Base-by-base conservation (phyloP, 2,888 invertebrate species). In the Nephrocerus scutellatus region DNA sequence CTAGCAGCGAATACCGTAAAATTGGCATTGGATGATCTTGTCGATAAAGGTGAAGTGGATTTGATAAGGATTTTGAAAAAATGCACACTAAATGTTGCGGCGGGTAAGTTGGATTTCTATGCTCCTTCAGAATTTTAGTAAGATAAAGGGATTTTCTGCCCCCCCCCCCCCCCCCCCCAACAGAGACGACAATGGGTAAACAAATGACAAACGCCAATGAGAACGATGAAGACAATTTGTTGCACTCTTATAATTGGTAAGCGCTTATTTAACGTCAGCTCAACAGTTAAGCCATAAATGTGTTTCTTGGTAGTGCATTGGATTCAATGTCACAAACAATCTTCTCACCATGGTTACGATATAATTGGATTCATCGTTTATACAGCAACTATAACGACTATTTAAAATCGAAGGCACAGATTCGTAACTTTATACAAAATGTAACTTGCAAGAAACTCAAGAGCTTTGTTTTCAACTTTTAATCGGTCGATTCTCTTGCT, bases 141-240 rank as follows among this genome's bases (percentile, higher is more conserved):
- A n/a, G n/a, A n/a, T n/a, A n/a, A n/a, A n/a, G n/a, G n/a, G n/a
- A n/a, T n/a, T n/a, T n/a, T n/a, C n/a, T n/a, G n/a, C n/a, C n/a
- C n/a, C n/a, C n/a, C n/a, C n/a, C n/a, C n/a, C n/a, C n/a, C n/a
- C n/a, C n/a, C n/a, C n/a, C n/a, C n/a, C n/a, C n/a, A 5, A 1
- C n/a, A 63, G 63, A 59, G 46, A 66, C 63, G 1, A 65, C 65
- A 8, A 66, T 66, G 66, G 65, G 66, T 0, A 55, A 49, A 26
- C 54, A 57, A 34, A 52, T 51, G 7, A 39, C 46, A 5, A n/a
- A n/a, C n/a, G 36, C 41, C 19, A 48, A 50, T 2, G 54, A 50
- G 8, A 37, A 42, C 8, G 42, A 34, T 18, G n/a, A n/a, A n/a
- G n/a, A n/a, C n/a, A n/a, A n/a, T n/a, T n/a, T n/a, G n/a, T n/a